Evolutionary conservation across 2,113 vertebrate species (phyloP).

Genomic region (Todiramphus saurophagus): DNA sequence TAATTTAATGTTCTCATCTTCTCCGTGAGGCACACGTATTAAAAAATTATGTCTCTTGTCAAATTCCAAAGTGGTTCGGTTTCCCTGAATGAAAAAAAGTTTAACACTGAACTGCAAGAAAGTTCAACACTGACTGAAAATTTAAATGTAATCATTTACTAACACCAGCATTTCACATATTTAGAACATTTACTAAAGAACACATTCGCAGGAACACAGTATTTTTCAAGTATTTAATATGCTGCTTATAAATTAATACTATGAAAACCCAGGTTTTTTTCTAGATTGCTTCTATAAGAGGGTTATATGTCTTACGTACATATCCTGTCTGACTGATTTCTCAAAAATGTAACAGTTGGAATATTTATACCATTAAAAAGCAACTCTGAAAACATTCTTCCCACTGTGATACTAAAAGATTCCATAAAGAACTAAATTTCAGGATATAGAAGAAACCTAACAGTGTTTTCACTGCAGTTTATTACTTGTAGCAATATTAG

Average conservation of each 20-base stretch:
- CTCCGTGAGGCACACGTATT: neutral
- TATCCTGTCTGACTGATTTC: neutral
- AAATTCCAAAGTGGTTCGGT: neutral
- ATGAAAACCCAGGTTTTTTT: neutral
- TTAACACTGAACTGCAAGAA: neutral
- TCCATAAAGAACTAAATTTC: neutral
- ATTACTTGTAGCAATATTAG: neutral
- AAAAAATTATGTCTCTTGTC: neutral
- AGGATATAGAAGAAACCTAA: neutral
- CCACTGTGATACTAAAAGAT: neutral
- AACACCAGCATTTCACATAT: neutral
- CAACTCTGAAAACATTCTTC: neutral
- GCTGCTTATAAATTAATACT: neutral
- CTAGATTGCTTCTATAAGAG: neutral
- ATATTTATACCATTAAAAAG: neutral
- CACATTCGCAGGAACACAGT: neutral
- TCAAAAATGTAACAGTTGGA: neutral
- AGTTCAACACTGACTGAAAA: neutral
- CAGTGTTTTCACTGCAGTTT: neutral
- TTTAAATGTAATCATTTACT: neutral
- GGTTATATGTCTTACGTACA: neutral
- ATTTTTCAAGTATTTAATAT: neutral
- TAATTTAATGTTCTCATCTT: constrained; percentile 38
- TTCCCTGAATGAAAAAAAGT: neutral
- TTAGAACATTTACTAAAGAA: neutral